phyloP scores from a whole-genome alignment of 2,113 vertebrate species.

The Dromaius novaehollandiae region DNA sequence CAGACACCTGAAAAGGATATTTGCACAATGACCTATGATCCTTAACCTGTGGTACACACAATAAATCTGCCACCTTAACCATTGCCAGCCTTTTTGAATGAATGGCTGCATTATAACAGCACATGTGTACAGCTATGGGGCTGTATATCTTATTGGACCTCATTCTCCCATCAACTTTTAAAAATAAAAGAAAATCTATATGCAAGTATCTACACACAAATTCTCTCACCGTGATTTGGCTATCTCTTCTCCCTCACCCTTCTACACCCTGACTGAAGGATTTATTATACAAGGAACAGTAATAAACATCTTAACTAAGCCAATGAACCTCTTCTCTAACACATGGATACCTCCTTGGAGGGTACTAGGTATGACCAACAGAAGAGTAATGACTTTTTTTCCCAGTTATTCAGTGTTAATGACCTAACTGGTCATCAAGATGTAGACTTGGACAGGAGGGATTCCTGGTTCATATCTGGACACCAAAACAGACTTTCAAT shows the following conservation, averaged over 20 bases:
- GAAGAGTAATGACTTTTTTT: neutral
- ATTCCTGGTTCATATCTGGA: neutral
- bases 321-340: conserved; percentile 21
- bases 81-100: conserved; percentile 62
- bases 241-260: neutral
- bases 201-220: conserved; percentile 33
- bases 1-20: conserved; percentile 76
- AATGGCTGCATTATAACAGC: conserved; percentile 66
- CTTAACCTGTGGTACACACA: conserved; percentile 61
- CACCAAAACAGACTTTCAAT: neutral
- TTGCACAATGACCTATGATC: conserved; percentile 71
- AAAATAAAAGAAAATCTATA: conserved; percentile 52
- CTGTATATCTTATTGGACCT: conserved; percentile 50
- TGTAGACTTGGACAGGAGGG: neutral
- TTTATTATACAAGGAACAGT: conserved; percentile 41
- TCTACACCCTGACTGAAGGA: conserved; percentile 14
- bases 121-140: conserved; percentile 42
- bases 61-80: conserved; percentile 71
- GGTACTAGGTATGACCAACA: neutral
- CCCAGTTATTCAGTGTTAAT: neutral
- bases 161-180: conserved; percentile 33
- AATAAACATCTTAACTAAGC: conserved; percentile 33
- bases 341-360: neutral
- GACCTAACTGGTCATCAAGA: conserved; percentile 4
- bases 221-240: neutral